Base-by-base conservation (phyloP, 2,113 vertebrate genomes). In the Scomber scombrus region DNA sequence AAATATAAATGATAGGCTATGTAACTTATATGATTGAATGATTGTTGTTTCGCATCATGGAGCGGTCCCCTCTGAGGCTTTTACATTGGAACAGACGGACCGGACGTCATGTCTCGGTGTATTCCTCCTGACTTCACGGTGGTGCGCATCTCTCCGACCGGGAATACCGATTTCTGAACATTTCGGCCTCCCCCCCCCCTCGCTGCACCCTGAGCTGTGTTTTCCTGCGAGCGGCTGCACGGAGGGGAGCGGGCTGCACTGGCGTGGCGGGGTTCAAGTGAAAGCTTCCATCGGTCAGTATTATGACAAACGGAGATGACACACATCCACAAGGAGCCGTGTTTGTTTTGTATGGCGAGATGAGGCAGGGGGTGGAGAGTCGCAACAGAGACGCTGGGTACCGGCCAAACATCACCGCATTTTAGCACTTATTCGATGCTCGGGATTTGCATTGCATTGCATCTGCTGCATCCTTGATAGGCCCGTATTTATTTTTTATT, bases 381-480 rank as follows among this genome's bases (percentile, higher is more conserved):
- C 92, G 92, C 90, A 89, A 88, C 87, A 82, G 91, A 92, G 88
- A 93, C 93, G 91, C 89, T 93, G 93, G 92, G 89, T 91, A 93
- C 78, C 86, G 92, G 92, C 94, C 93, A 93, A 93, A 91, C 93
- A 88, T 69, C 89, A 66, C 86, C 89, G 89, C 91, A 85, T 93
- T 92, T 89, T 93, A 93, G 86, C 90, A 58, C 78, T 46, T 63
- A 61, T 78, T 71, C 81, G 15, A 74, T 78, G 81, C 80, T 71
- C 43, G 70, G 87, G 75, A 49, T 82, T 90, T 74, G 82, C 85
- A 75, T 87, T 85, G 74, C 73, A 68, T 78, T 82, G 85, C 88
- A 80, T 81, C 40, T 57, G 68, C 84, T 85, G 87, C 89, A 79
- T 76, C 78, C 88, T 51, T 83, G 69, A 81, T 83, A 81, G 71